Base-by-base conservation (phyloP, 2,113 vertebrate species). In the Tachysurus fulvidraco region DNA sequence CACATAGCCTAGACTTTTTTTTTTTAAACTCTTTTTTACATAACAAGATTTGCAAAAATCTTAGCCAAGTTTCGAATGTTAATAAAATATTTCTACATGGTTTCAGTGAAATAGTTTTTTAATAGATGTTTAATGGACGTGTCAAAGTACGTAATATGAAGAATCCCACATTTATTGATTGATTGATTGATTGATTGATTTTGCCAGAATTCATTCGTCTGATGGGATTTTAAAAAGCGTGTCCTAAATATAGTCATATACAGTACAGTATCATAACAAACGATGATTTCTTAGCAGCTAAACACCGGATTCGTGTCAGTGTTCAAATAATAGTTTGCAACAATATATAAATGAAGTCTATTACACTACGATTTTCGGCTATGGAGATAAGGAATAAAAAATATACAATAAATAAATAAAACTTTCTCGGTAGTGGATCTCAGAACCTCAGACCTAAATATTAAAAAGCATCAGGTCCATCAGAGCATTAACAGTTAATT, bases 401-500 rank as follows among this genome's bases (percentile, higher is more conserved):
- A 73, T 36, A 36, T 36, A 36, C 36, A 44, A 41, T 21, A 21
- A 21, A 55, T 16, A 83, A 85, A 36, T 82, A 82, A 62, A 23
- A 78, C 30, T 76, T 76, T 86, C 82, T 80, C 30, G 50, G 89
- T 89, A 65, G 79, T 83, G 86, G 73, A 69, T 73, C 69, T 80
- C 81, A 41, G 54, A 79, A 21, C 28, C 54, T 59, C 77, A 57
- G 77, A 55, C 86, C 84, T 62, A 85, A 52, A 84, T 50, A 12
- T 50, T 76, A 46, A 52, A 88, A 52, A 88, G 71, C 60, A 60
- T 86, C 80, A 87, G 55, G 84, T 83, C 54, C 50, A 65, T 85
- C 87, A 85, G 80, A 88, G 74, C 65, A 71, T 83, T 55, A 88
- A 64, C 84, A 59, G 41, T 21, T 54, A 92, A 93, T 92, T 91